Evolutionary conservation across 92 coral and sea anemone genomes (phyloP), one percentile per base, ranked within the genome.

Genomic region (Zoanthus sociatus): DNA sequence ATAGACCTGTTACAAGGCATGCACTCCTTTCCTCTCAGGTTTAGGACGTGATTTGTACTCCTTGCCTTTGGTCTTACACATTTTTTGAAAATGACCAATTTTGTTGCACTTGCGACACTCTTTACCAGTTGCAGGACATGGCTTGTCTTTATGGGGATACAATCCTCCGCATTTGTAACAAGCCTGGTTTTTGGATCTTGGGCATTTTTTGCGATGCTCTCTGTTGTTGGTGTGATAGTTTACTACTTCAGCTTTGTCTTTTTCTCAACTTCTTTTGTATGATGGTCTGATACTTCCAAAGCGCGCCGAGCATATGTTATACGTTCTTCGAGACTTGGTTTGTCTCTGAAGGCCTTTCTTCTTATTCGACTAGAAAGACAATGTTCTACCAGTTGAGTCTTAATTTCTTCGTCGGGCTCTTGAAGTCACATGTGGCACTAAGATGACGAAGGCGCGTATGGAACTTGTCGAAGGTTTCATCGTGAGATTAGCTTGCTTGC

Each of bases 71-170:
- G 42, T 37, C 46, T 51, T 76, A 48, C 61, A 76, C 64, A 76
- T 76, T 76, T 76, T 51, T 37, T n/a, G 63, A 51, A 76, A 76
- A 76, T 76, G 45, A 9, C 46, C 64, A 76, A 50, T 48, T 76
- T 9, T 18, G 63, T 76, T 64, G 66, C 66, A 51, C 44, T 76
- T 76, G 79, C 64, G 66, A 51, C 66, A 76, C 79, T 76, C 79
- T 76, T 76, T 48, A 20, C 79, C 79, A 50, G 79, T 76, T 37
- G 64, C 44, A 61, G 46, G n/a, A 21, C 79, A 76, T 0, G 79
- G 79, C 79, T 9, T 75, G 9, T 76, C 9, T 76, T 76, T 18
- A 76, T 76, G 79, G 79, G 64, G 79, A 76, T 76, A n/a, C 46
- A 14, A 75, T 48, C 79, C 79, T 75, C 79, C 61, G 79, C 79